Evolutionary conservation across 23 tunicate genomes (phyloP).

Genomic region (Ascidia mentula): DNA sequence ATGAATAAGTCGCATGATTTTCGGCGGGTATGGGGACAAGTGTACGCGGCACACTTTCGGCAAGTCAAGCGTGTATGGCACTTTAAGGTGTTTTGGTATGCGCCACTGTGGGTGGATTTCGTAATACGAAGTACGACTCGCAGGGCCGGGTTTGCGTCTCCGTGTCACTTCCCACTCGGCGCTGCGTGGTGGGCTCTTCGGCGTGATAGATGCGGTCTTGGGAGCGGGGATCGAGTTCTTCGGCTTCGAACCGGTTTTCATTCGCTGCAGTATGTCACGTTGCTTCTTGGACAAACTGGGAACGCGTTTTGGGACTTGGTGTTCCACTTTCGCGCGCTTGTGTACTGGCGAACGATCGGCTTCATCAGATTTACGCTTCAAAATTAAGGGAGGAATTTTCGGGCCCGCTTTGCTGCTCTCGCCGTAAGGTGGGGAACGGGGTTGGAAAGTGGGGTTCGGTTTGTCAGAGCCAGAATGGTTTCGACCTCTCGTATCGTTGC

Average conservation of each 20-base stretch:
- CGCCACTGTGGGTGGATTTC: constrained; percentile 31
- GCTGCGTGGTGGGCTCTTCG: constrained; percentile 5
- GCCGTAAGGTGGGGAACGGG: background rate
- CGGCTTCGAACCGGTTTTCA: constrained; percentile 47
- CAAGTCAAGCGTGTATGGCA: constrained; percentile 43
- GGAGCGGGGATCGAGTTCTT: background rate
- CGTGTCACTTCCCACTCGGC: constrained; percentile 37
- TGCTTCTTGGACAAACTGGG: constrained; percentile 79
- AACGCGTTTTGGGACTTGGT: constrained; percentile 18
- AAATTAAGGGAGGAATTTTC: constrained; percentile 23
- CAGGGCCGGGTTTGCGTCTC: constrained; percentile 82
- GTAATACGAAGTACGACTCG: constrained; percentile 60
- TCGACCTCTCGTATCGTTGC: background rate
- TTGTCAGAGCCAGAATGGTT: background rate
- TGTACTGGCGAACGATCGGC: background rate
- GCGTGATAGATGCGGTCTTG: constrained; percentile 1
- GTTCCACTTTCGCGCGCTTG: constrained; percentile 17
- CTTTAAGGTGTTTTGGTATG: constrained; percentile 44
- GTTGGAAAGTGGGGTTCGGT: no score
- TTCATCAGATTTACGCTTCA: constrained; percentile 27
- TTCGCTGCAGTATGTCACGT: constrained; percentile 50
- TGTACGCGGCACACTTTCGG: constrained; percentile 51
- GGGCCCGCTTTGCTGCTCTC: background rate
- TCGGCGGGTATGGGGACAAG: constrained; percentile 31
- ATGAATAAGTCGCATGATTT: constrained; percentile 33